Evolutionary conservation across 1,140 invertebrate species (phyloP).

Genomic region (Drosophila melanogaster): DNA sequence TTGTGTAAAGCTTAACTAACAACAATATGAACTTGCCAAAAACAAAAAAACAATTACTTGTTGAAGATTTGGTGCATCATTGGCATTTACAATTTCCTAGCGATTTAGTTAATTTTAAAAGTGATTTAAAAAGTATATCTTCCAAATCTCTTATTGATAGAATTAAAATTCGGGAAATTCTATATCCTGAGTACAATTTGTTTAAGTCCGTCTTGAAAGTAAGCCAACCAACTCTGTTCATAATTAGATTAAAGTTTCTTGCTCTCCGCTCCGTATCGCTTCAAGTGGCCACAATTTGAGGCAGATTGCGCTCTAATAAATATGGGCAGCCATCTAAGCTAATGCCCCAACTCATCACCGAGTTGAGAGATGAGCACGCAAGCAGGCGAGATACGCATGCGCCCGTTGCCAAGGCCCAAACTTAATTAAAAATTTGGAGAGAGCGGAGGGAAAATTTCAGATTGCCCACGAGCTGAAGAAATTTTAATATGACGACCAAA

Average conservation of each 20-base stretch:
- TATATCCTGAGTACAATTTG: too few species aligned
- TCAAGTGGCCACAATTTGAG: conserved; percentile 49
- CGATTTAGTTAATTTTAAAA: too few species aligned
- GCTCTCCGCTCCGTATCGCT: conserved; percentile 6
- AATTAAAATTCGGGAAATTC: too few species aligned
- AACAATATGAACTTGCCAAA: too few species aligned
- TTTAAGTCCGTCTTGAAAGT: too few species aligned
- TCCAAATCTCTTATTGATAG: too few species aligned
- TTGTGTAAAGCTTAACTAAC: too few species aligned
- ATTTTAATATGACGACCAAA: conserved; percentile 49
- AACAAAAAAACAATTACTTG: too few species aligned
- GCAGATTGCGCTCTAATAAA: conserved; percentile 78
- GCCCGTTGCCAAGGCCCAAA: conserved; percentile 61
- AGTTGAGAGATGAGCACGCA: conserved; percentile 66
- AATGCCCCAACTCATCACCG: conserved; percentile 79
- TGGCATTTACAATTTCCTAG: too few species aligned
- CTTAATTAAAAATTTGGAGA: conserved; percentile 68
- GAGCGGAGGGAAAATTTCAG: conserved; percentile 43
- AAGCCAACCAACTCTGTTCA: neutral
- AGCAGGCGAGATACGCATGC: conserved; percentile 33
- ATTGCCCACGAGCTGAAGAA: conserved; percentile 64
- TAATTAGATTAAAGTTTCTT: conserved; percentile 20
- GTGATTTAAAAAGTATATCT: too few species aligned
- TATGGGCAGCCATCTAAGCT: conserved; percentile 78
- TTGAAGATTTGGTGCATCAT: too few species aligned